These are phyloP conservation scores for Diogma glabrata DNA, from an alignment of 2,888 invertebrate genomes.

Conservation along the genomic window DNA sequence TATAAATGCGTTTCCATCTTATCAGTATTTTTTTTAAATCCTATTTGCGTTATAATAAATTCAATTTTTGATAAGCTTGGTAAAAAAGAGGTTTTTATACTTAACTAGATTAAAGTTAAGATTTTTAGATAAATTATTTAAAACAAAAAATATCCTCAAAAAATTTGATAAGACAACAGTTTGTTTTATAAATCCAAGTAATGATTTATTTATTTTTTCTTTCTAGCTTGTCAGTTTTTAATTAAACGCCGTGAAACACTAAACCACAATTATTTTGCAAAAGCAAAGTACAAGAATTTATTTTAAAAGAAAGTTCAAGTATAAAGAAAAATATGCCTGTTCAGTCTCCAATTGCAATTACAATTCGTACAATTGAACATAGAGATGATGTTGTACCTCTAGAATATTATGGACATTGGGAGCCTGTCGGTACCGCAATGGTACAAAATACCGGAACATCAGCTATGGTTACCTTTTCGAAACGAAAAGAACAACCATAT, in stretches of 20 bases:
- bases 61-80: too few species aligned
- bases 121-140: too few species aligned
- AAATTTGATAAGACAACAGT: background rate
- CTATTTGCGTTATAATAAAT: too few species aligned
- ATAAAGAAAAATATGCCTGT: slow-evolving; percentile 29
- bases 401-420: slow-evolving; percentile 37
- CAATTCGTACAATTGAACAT: slow-evolving; percentile 35
- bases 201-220: background rate
- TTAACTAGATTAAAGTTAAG: too few species aligned
- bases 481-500: slow-evolving; percentile 43
- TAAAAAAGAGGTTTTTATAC: too few species aligned
- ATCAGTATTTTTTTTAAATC: too few species aligned
- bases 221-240: slow-evolving; percentile 1
- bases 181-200: background rate
- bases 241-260: too few species aligned
- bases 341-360: slow-evolving; percentile 36
- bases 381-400: slow-evolving; percentile 35
- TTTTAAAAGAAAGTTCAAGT: too few species aligned
- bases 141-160: too few species aligned
- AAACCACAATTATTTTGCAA: too few species aligned
- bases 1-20: too few species aligned
- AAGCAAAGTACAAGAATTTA: too few species aligned
- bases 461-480: slow-evolving; percentile 48
- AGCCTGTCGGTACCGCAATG: slow-evolving; percentile 34
- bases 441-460: slow-evolving; percentile 36